Evolutionary conservation across 2,888 invertebrate genomes (phyloP), one percentile per base, ranked within the genome.

Genomic region (Craniophora ligustri): DNA sequence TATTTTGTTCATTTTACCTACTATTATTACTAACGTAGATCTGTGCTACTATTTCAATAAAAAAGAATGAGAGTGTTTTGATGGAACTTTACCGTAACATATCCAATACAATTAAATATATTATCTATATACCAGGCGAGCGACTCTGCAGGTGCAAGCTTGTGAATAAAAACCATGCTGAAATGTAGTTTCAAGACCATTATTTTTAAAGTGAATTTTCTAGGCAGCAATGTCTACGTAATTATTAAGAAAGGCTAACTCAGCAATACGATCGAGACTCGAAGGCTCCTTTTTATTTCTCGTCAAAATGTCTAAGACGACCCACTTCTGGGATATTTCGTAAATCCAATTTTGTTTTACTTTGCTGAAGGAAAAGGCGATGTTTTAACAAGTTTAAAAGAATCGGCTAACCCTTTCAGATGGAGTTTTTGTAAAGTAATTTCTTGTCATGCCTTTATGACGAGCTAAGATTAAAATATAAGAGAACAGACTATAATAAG

Each of bases 381-480:
- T 59, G 59, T 58, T 69, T 53, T 64, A 68, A 64, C 51, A 64
- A 68, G 49, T 69, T 69, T 58, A 64, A 44, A 58, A 64, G 47
- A 69, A 73, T 49, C 36, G 46, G 40, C 41, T 35, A 58, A 73
- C 74, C 59, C 74, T 64, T 69, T 50, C 44, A 65, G 51, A 19
- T 7, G 1, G 32, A 32, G 31, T 50, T 45, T 70, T 73, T 53
- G 26, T 36, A 13, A 48, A 69, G 39, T 55, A 15, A 41, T 64
- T 69, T 57, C 32, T 57, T 55, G 49, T 46, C 61, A 63, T 48
- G 35, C 34, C 13, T 44, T 54, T 35, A 45, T 45, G 44, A 54
- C n/a, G 10, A 15, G 3, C 26, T 6, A 8, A 28, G 34, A 48
- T 39, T 39, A 42, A 14, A 1, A 34, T n/a, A n/a, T 32, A 16